Evolutionary conservation across 2,888 invertebrate genomes (phyloP), one percentile per base, ranked within the genome.

Genomic region (Dynastes maya): DNA sequence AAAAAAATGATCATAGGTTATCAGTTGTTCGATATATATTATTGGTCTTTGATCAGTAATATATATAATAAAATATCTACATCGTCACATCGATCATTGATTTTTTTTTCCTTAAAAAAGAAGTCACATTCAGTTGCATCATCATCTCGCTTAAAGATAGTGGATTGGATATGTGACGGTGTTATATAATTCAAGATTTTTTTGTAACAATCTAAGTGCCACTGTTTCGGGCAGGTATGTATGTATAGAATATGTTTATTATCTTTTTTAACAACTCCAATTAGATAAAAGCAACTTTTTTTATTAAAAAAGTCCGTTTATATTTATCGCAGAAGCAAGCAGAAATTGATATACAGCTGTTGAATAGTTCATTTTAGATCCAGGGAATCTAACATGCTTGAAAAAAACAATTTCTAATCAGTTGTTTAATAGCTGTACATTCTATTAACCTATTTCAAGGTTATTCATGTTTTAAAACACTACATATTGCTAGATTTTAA

Each of bases 41-140:
- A 72, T 72, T 72, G 72, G 72, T 72, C 72, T 72, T 72, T 72
- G 72, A 72, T 72, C 72, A 53, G 72, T 72, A 58, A 72, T 72
- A 72, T 72, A 58, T 72, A 61, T 72, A 58, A 72, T 27, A 72
- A 72, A 71, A 72, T 58, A 58, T 40, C 40, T 72, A 58, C 72
- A 72, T 72, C 72, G 72, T 40, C 22, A 40, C 58, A 72, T 72
- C 72, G 58, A 72, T 72, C 72, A 72, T 72, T 61, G 72, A 72
- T 72, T 72, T 61, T 72, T 70, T 53, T 63, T 63, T 67, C 22
- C 49, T 67, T 67, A 67, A 27, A 67, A 67, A 67, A 67, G 45
- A 67, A 67, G 45, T 67, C 58, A 58, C 40, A 55, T 58, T 40
- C 16, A 58, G 40, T 55, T 58, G 22, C 72, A 72, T 58, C 72